Percentiles rank a stretch among this genome's conserved stretches.
phyloP scores from a whole-genome alignment of 2,113 vertebrate genomes.

The Alouatta palliata region DNA sequence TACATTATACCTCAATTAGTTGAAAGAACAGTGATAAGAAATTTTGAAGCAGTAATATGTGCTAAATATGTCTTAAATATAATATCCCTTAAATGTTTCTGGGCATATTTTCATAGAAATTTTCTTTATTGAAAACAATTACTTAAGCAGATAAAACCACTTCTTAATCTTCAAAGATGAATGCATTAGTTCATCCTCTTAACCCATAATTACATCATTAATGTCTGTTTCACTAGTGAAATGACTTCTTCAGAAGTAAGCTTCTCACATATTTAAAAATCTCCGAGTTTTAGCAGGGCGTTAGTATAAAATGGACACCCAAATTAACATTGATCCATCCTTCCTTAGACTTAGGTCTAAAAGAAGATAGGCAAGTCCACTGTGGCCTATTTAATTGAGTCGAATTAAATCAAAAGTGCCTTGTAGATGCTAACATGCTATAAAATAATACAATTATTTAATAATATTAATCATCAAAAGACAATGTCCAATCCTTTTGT shows the following conservation, averaged over 20 bases:
- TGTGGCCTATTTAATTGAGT: background rate
- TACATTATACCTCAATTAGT: background rate
- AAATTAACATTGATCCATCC: background rate
- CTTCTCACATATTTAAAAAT: background rate
- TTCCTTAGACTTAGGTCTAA: background rate
- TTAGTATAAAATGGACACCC: background rate
- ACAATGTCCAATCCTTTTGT: background rate
- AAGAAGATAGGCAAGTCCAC: background rate
- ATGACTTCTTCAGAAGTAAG: background rate
- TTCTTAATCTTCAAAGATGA: slow-evolving; percentile 23
- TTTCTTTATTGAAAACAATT: slow-evolving; percentile 18
- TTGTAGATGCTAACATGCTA: background rate
- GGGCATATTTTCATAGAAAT: background rate
- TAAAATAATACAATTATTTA: background rate
- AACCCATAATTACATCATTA: background rate
- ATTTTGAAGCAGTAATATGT: background rate
- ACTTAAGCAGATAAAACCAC: background rate
- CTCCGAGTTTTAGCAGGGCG: background rate
- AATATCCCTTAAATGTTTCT: background rate
- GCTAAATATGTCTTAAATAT: background rate
- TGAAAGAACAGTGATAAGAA: background rate
- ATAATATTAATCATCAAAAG: background rate
- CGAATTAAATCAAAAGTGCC: slow-evolving; percentile 22
- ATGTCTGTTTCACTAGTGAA: background rate
- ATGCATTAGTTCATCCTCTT: background rate